A percentile compares a stretch with the other conserved stretches of the same genome.
Evolutionary conservation across 2,797 vertebrate species (phyloP).

Genomic region (Aplochiton taeniatus): DNA sequence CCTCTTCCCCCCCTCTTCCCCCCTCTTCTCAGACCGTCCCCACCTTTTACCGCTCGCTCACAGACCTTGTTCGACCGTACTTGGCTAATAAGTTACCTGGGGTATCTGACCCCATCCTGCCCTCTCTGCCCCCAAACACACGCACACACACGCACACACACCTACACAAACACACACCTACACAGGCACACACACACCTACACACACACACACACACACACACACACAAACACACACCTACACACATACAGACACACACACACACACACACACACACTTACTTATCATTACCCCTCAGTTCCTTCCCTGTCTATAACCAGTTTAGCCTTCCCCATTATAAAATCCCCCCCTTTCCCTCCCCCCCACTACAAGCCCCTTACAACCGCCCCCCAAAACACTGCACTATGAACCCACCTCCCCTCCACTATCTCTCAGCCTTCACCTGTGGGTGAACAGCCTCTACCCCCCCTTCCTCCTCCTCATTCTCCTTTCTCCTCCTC

Average conservation of each 20-base stretch:
- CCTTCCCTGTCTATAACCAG: not conserved
- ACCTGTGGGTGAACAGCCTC: constrained; percentile 42
- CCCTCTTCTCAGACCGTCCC: constrained; percentile 1
- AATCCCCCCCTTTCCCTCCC: not conserved
- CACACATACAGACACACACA: constrained; percentile 17
- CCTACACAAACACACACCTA: constrained; percentile 23
- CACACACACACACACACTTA: not conserved
- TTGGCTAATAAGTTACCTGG: constrained; percentile 77
- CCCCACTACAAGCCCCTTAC: not conserved
- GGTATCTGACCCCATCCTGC: constrained; percentile 55
- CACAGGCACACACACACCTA: too few species aligned
- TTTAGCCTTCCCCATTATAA: not conserved
- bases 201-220: not conserved
- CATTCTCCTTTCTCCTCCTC: constrained; percentile 13
- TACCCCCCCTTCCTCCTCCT: constrained; percentile 17
- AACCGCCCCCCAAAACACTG: not conserved
- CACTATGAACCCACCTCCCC: not conserved
- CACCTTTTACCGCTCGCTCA: constrained; percentile 53
- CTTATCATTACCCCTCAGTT: constrained; percentile 33
- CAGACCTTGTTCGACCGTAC: constrained; percentile 62
- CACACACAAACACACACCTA: constrained; percentile 15
- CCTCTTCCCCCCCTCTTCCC: constrained; percentile 20
- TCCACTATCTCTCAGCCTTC: constrained; percentile 41
- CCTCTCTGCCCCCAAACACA: constrained; percentile 6
- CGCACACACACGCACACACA: constrained; percentile 25